These are phyloP conservation scores for Lophura swinhoii DNA, from an alignment of 2,797 vertebrate genomes.

Conservation along the genomic window DNA sequence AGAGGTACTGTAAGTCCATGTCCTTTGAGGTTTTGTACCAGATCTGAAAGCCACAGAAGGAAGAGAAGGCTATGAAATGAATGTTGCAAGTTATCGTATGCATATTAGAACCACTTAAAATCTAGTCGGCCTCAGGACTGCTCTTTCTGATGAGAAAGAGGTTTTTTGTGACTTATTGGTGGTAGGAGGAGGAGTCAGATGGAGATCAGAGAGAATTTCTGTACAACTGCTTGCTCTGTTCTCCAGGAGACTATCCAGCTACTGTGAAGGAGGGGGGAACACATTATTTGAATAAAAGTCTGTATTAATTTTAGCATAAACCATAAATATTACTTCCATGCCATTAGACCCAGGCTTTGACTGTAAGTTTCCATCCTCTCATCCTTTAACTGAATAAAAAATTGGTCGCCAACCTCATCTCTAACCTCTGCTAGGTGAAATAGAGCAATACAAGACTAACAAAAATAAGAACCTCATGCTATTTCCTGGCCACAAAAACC, in stretches of 20 bases:
- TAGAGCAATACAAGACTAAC: not conserved
- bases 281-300: not conserved
- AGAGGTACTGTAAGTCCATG: constrained; percentile 81
- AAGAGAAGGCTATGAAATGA: not conserved
- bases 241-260: not conserved
- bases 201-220: not conserved
- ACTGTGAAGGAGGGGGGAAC: not conserved
- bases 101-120: not conserved
- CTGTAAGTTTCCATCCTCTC: not conserved
- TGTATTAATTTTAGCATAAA: not conserved
- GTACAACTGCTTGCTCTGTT: not conserved
- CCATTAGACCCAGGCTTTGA: not conserved
- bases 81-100: not conserved
- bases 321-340: not conserved
- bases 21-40: not conserved
- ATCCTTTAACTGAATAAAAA: not conserved
- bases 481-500: not conserved
- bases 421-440: not conserved
- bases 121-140: not conserved
- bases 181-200: not conserved
- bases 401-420: not conserved
- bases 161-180: not conserved
- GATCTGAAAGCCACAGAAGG: not conserved
- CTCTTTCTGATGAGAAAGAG: not conserved
- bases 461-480: not conserved